Evolutionary conservation across 2,888 invertebrate species (phyloP).

Genomic region (Cheilosia vulpina): DNA sequence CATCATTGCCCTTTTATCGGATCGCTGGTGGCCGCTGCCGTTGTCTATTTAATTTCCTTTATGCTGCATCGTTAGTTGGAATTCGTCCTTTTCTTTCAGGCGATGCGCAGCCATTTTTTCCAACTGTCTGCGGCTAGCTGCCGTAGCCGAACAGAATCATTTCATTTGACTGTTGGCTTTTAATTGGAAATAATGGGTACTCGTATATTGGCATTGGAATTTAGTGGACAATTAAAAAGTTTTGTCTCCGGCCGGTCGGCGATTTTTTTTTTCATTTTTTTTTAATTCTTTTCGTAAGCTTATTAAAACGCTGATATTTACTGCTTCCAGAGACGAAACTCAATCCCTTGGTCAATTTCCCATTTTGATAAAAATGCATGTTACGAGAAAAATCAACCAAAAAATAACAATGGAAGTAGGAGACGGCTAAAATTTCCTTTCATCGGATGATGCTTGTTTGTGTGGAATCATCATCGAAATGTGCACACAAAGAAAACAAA

Average conservation of each 20-base stretch:
- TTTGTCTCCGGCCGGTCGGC: constrained; percentile 7
- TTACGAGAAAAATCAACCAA: neutral
- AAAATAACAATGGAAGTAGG: neutral
- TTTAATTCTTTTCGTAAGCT: neutral
- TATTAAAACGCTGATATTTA: neutral
- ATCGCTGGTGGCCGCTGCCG: neutral
- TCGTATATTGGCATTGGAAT: constrained; percentile 58
- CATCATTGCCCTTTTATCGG: constrained; percentile 32
- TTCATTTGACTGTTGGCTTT: constrained; percentile 47
- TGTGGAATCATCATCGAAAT: constrained; percentile 6
- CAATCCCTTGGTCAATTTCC: constrained; percentile 34
- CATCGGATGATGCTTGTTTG: constrained; percentile 9
- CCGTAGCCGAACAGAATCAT: neutral
- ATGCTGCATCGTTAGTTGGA: constrained; percentile 57
- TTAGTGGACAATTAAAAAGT: constrained; percentile 72
- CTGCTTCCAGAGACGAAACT: constrained; percentile 17
- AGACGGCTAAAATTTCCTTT: constrained; percentile 4
- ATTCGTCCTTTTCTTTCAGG: constrained; percentile 41
- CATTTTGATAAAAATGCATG: neutral
- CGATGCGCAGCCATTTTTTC: neutral
- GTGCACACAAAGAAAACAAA: constrained; percentile 1
- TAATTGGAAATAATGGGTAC: constrained; percentile 64
- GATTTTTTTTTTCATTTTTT: neutral
- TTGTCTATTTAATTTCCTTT: constrained; percentile 55
- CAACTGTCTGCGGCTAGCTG: constrained; percentile 16